phyloP scores from a whole-genome alignment of 2,797 vertebrate genomes.

The Heterohyrax brucei region DNA sequence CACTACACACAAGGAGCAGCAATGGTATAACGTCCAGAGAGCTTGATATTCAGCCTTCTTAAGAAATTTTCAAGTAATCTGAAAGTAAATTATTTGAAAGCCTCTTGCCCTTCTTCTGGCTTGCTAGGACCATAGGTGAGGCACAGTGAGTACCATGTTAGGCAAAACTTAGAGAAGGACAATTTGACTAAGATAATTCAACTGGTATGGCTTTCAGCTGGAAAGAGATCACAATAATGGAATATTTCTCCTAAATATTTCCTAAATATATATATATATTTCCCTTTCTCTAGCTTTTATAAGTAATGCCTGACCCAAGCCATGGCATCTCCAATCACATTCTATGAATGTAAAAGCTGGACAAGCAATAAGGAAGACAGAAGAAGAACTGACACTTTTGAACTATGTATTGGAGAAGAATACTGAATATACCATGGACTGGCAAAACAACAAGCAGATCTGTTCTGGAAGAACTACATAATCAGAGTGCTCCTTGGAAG shows the following conservation, averaged over 20 bases:
- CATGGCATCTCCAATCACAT: no score
- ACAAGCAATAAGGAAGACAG: no score
- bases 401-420: no score
- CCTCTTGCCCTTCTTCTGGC: background rate
- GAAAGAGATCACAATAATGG: background rate
- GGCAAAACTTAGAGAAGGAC: slow-evolving; percentile 19
- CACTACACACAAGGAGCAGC: no score
- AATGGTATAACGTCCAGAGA: background rate
- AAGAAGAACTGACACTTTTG: no score
- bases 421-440: no score
- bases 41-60: background rate
- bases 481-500: no score
- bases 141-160: background rate
- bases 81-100: background rate
- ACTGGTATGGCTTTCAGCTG: slow-evolving; percentile 20
- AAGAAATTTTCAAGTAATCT: background rate
- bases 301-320: background rate
- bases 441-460: no score
- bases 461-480: no score
- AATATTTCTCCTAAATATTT: slow-evolving; percentile 3
- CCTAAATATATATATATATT: no score
- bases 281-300: slow-evolving; percentile 15
- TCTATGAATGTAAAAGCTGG: no score
- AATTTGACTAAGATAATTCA: slow-evolving; percentile 60
- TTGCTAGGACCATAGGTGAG: background rate